Conservation (phyloP, 64 coral and sea anemone genomes). For the Stichodactyla helianthus region DNA sequence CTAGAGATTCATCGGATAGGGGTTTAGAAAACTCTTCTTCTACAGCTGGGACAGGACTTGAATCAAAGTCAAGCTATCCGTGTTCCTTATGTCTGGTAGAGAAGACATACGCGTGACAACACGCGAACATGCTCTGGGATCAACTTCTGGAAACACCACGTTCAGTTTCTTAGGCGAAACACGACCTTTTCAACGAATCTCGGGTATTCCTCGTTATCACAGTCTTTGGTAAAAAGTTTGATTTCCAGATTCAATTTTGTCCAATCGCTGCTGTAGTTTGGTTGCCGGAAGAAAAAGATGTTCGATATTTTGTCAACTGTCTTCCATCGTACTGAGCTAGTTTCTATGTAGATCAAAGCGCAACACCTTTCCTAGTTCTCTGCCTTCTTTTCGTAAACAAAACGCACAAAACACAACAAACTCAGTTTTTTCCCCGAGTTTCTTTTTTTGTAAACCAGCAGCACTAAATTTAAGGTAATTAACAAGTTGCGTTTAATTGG, state of each 20-base stretch:
- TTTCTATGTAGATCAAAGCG: no score
- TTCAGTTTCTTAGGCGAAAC: constrained; percentile 10
- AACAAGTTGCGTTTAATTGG: no score
- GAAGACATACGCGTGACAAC: not conserved
- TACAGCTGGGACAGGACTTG: not conserved
- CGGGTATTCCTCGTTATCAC: not conserved
- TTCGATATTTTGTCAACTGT: not conserved
- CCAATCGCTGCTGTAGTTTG: not conserved
- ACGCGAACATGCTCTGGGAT: not conserved
- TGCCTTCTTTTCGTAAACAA: no score
- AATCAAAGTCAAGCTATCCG: not conserved
- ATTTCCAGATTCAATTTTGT: constrained; percentile 14
- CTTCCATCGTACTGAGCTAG: no score
- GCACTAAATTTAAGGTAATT: no score
- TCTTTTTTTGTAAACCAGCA: no score
- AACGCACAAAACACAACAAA: no score
- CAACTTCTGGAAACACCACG: not conserved
- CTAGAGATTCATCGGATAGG: not conserved
- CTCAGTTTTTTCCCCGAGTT: no score
- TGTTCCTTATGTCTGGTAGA: not conserved
- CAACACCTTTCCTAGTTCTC: no score
- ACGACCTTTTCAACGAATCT: constrained; percentile 10
- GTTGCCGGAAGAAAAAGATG: not conserved
- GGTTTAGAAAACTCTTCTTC: not conserved
- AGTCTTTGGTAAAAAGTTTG: not conserved